These are phyloP conservation scores for Proteles cristata DNA, from an alignment of 2,113 vertebrate genomes.

Conservation along the genomic window DNA sequence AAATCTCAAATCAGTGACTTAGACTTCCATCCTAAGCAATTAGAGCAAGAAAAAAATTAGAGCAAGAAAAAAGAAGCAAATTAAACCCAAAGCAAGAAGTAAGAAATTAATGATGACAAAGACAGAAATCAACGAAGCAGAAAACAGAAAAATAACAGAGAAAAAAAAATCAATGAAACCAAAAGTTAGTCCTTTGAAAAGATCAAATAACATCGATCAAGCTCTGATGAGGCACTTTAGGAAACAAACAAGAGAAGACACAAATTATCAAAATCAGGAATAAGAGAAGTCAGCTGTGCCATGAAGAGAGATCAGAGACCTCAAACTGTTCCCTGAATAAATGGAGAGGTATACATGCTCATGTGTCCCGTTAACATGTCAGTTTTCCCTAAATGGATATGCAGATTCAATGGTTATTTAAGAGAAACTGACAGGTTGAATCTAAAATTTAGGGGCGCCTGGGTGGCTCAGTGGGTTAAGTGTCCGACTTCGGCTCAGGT, in stretches of 20 bases:
- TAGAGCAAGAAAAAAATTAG: neutral
- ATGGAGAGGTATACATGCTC: neutral
- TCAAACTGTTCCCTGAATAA: neutral
- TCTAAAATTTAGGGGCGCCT: neutral
- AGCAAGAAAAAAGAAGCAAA: neutral
- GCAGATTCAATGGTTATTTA: neutral
- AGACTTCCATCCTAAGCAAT: neutral
- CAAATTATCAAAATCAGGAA: neutral
- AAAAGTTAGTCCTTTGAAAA: conserved; percentile 17
- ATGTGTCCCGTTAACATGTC: neutral
- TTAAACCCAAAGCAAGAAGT: neutral
- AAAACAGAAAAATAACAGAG: neutral
- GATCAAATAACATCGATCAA: neutral
- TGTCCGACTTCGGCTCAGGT: too few species aligned
- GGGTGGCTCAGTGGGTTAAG: too few species aligned
- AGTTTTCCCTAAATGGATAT: neutral
- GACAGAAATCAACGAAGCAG: neutral
- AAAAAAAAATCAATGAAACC: neutral
- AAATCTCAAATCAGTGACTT: neutral
- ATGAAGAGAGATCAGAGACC: neutral
- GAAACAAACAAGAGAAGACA: neutral
- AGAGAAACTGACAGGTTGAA: neutral
- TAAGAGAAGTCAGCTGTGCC: neutral
- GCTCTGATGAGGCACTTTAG: neutral
- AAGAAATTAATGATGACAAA: neutral